Conservation (phyloP, 2,113 vertebrate genomes). For the Ammodytes dubius region DNA sequence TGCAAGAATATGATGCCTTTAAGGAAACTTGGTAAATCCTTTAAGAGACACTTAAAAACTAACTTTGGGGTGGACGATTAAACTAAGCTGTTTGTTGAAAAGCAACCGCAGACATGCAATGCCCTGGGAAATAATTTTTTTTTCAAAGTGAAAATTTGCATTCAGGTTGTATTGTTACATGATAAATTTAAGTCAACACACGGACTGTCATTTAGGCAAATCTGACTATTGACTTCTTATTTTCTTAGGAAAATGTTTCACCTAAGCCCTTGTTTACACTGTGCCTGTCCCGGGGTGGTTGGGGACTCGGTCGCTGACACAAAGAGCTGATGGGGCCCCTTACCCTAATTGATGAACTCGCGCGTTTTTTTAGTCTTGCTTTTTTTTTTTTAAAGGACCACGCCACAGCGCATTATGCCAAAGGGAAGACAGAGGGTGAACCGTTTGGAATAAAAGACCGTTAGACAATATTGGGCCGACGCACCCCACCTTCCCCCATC, state of each 20-base stretch:
- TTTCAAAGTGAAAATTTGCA: constrained; percentile 24
- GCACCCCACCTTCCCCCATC: not conserved
- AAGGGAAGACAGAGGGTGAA: constrained; percentile 28
- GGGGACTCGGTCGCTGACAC: constrained; percentile 40
- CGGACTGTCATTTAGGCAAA: constrained; percentile 21
- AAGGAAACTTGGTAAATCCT: not conserved
- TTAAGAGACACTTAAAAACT: constrained; percentile 3
- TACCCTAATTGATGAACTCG: constrained; percentile 70
- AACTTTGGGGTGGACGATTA: not conserved
- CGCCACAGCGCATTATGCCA: constrained; percentile 57
- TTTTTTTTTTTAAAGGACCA: constrained; percentile 20
- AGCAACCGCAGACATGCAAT: not conserved
- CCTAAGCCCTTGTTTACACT: not conserved
- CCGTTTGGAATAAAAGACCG: constrained; percentile 32
- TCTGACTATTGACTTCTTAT: not conserved
- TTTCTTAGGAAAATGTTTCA: not conserved
- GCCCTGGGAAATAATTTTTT: not conserved
- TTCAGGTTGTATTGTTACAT: not conserved
- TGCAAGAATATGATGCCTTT: not conserved
- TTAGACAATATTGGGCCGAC: constrained; percentile 12
- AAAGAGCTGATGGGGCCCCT: constrained; percentile 63
- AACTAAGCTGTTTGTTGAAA: not conserved
- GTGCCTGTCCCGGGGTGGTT: not conserved
- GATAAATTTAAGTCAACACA: constrained; percentile 20
- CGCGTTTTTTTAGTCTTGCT: constrained; percentile 22